These are phyloP conservation scores for Lasioglossum figueresi DNA, from an alignment of 2,888 invertebrate genomes.

Conservation along the genomic window DNA sequence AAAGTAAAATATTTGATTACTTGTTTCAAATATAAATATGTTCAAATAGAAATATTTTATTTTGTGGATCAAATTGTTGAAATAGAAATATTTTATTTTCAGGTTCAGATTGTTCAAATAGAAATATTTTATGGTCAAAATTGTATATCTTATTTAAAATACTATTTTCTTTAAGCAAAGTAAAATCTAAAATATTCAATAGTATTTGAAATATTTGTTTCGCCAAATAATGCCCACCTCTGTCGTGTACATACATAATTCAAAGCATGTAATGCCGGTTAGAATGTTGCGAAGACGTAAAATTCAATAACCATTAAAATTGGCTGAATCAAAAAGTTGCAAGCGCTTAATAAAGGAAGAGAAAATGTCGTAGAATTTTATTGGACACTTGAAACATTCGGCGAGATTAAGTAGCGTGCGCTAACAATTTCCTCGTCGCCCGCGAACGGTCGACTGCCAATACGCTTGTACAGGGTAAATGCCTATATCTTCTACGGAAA, in stretches of 20 bases:
- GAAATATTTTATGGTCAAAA: no score
- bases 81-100: no score
- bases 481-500: constrained; percentile 9
- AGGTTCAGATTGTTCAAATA: no score
- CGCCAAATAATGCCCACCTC: no score
- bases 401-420: background rate
- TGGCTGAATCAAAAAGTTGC: background rate
- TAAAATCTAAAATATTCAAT: no score
- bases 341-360: background rate
- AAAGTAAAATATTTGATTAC: no score
- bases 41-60: no score
- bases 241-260: background rate
- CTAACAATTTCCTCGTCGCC: constrained; percentile 1
- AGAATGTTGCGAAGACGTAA: background rate
- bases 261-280: background rate
- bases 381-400: background rate
- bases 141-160: no score
- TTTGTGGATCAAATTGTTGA: no score
- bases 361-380: background rate
- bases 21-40: no score
- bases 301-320: background rate
- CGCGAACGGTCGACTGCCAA: constrained; percentile 7
- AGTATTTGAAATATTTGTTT: no score
- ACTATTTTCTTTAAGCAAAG: no score
- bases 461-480: background rate